Conservation (phyloP, 2,113 vertebrate species). For the Parotia lawesii region DNA sequence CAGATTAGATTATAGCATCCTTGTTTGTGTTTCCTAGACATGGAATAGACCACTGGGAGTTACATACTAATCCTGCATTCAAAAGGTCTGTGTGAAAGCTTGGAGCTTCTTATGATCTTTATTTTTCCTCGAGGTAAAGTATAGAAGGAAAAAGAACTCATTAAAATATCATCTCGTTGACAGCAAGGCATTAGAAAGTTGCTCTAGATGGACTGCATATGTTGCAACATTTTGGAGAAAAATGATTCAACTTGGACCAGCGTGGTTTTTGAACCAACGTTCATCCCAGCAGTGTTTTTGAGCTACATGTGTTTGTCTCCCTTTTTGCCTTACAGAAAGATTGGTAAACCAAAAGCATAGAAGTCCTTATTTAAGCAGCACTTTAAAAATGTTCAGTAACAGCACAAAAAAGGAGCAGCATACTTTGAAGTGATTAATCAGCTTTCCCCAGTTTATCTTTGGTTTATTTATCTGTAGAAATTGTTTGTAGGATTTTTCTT, state of each 20-base stretch:
- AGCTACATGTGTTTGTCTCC: background rate
- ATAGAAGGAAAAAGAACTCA: background rate
- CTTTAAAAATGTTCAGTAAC: background rate
- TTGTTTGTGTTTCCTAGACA: background rate
- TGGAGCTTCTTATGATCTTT: background rate
- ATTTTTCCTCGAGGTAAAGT: background rate
- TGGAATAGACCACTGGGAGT: background rate
- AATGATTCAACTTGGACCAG: background rate
- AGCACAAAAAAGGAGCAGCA: background rate
- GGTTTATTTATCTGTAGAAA: background rate
- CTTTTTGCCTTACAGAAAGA: background rate
- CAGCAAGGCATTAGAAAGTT: background rate
- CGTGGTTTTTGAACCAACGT: fast-evolving
- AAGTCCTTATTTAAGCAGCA: background rate
- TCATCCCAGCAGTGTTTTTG: background rate
- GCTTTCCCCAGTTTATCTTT: background rate
- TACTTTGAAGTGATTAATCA: background rate
- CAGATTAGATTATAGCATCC: background rate
- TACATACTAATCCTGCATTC: background rate
- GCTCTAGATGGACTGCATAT: background rate
- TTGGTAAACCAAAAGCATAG: background rate
- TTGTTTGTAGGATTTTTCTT: background rate
- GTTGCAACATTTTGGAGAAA: background rate
- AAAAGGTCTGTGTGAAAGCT: background rate
- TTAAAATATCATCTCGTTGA: background rate